phyloP scores from a whole-genome alignment of 2,888 invertebrate species.

The Papilio gigon region DNA sequence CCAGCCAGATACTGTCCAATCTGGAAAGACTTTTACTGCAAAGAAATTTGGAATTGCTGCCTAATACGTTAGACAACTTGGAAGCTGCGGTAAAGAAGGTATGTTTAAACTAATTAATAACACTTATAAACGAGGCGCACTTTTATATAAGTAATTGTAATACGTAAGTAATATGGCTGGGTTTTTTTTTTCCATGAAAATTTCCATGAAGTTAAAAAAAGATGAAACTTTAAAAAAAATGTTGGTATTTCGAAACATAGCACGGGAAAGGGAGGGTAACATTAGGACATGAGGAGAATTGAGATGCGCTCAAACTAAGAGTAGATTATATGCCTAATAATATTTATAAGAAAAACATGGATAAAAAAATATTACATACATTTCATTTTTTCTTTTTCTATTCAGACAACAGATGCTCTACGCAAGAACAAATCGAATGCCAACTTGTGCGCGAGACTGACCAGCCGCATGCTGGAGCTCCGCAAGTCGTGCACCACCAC shows the following conservation, averaged over 20 bases:
- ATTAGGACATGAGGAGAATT: too few species aligned
- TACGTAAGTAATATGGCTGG: too few species aligned
- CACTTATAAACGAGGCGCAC: background rate
- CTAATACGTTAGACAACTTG: constrained; percentile 88
- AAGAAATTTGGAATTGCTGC: constrained; percentile 87
- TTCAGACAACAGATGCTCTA: constrained; percentile 86
- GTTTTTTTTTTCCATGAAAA: too few species aligned
- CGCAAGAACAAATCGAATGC: constrained; percentile 84
- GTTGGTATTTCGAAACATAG: too few species aligned
- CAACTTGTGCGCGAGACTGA: constrained; percentile 62
- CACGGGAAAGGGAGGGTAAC: too few species aligned
- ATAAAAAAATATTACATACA: too few species aligned
- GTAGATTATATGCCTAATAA: too few species aligned
- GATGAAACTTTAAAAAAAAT: too few species aligned
- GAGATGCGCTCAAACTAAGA: too few species aligned
- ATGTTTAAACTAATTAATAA: constrained; percentile 31
- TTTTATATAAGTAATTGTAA: too few species aligned
- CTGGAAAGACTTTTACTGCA: constrained; percentile 85
- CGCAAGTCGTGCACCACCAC: constrained; percentile 71
- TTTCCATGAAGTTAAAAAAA: too few species aligned
- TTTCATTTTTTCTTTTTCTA: background rate
- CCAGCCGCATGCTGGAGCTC: constrained; percentile 67
- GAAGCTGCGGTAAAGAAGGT: constrained; percentile 86
- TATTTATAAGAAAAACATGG: too few species aligned
- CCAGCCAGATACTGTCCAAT: constrained; percentile 71